Percentiles rank a stretch among this genome's conserved stretches.
Conservation (phyloP, 2,888 invertebrate genomes). For the Hydriomena furcata region DNA sequence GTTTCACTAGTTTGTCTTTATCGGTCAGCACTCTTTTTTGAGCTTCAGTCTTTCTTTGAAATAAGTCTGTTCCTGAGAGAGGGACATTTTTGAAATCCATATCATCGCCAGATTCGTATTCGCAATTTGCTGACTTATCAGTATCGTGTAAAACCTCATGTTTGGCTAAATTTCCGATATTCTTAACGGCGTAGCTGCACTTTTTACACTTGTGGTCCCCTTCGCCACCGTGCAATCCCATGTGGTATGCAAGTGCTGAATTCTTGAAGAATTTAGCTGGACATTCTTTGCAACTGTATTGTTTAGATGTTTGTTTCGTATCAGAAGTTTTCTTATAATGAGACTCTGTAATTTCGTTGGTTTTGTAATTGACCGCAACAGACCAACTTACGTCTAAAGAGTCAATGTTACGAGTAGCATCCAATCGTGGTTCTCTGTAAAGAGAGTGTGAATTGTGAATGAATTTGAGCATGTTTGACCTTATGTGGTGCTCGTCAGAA, state of each 20-base stretch:
- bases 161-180: constrained; percentile 86
- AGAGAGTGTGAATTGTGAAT: constrained; percentile 86
- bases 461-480: constrained; percentile 87
- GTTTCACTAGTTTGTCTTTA: constrained; percentile 77
- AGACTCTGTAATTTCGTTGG: constrained; percentile 50
- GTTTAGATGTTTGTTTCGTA: constrained; percentile 61
- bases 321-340: constrained; percentile 53
- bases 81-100: constrained; percentile 82
- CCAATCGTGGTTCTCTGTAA: constrained; percentile 85
- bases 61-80: constrained; percentile 86
- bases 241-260: constrained; percentile 87
- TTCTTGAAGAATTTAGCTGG: constrained; percentile 89
- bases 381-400: constrained; percentile 70
- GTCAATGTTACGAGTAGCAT: constrained; percentile 59
- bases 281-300: constrained; percentile 85
- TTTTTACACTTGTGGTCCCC: constrained; percentile 87
- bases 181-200: constrained; percentile 88
- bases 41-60: constrained; percentile 85
- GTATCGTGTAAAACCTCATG: constrained; percentile 84
- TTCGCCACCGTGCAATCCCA: constrained; percentile 86
- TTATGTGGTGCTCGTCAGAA: constrained; percentile 90
- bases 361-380: constrained; percentile 61
- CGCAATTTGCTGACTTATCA: constrained; percentile 58
- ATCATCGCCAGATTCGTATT: constrained; percentile 79
- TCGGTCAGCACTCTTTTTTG: constrained; percentile 77